Evolutionary conservation across 2,797 vertebrate species (phyloP).

Genomic region (Xiphorhynchus erythropygius): DNA sequence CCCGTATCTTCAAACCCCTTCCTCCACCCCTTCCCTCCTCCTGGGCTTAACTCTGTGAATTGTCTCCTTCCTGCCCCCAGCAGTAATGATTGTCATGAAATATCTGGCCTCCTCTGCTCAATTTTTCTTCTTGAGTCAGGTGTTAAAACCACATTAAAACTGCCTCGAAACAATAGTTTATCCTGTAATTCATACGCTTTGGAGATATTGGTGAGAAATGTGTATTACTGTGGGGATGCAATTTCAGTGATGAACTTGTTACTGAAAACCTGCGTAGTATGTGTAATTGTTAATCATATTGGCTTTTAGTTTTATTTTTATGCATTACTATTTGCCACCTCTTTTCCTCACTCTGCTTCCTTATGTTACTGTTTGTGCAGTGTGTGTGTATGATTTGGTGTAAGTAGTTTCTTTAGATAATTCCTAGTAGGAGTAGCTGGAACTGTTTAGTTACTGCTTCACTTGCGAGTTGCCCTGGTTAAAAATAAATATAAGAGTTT

Average conservation of each 20-base stretch:
- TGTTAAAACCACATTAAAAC: neutral
- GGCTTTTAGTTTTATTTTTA: conserved; percentile 1
- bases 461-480: neutral
- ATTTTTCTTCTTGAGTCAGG: neutral
- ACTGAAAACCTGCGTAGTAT: neutral
- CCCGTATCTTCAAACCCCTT: neutral
- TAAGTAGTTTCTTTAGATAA: neutral
- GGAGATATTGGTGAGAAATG: neutral
- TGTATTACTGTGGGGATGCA: neutral
- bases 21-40: neutral
- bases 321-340: neutral
- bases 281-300: neutral
- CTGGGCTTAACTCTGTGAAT: neutral
- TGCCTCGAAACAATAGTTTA: neutral
- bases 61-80: neutral
- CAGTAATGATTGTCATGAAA: neutral
- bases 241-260: neutral
- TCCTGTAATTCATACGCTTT: neutral
- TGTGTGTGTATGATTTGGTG: neutral
- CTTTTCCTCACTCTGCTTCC: neutral
- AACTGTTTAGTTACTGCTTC: neutral
- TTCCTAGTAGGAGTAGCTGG: neutral
- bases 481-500: rapidly evolving
- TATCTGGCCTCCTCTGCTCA: neutral
- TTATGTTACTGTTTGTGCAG: neutral